These are phyloP conservation scores for Drosophila cognata DNA, from an alignment of 2,888 invertebrate species.

Conservation along the genomic window DNA sequence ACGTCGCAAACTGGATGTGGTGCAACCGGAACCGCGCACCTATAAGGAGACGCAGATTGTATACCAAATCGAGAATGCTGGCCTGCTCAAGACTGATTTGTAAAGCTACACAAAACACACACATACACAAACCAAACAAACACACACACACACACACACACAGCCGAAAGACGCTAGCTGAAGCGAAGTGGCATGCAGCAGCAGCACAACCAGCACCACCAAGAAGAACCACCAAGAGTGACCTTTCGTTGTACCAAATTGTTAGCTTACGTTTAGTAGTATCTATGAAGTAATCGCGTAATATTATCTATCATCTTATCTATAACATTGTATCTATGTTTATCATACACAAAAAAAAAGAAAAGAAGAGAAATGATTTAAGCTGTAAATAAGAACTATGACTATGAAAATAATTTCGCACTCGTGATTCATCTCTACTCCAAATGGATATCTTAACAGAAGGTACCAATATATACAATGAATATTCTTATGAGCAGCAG, in stretches of 20 bases:
- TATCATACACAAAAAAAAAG: slow-evolving; percentile 25
- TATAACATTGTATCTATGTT: slow-evolving; percentile 22
- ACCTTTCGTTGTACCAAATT: slow-evolving; percentile 75
- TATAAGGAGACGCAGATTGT: slow-evolving; percentile 94
- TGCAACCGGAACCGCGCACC: slow-evolving; percentile 92
- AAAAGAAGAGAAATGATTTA: slow-evolving; percentile 1
- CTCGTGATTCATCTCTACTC: neutral
- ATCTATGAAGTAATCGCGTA: slow-evolving; percentile 23
- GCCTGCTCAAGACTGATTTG: slow-evolving; percentile 92
- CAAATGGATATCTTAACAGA: neutral
- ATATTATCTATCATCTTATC: slow-evolving; percentile 16
- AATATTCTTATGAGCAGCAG: neutral
- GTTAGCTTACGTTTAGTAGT: slow-evolving; percentile 55
- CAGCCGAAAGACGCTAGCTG: slow-evolving; percentile 73
- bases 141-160: slow-evolving; percentile 38
- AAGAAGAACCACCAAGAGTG: slow-evolving; percentile 69
- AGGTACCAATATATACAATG: neutral
- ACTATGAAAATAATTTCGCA: neutral
- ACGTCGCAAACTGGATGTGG: slow-evolving; percentile 88
- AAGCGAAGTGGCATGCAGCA: slow-evolving; percentile 24
- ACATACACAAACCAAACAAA: slow-evolving; percentile 21
- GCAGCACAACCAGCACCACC: slow-evolving; percentile 40
- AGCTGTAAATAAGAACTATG: slow-evolving; percentile 43
- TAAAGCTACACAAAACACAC: slow-evolving; percentile 59
- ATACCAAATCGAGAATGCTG: slow-evolving; percentile 93